Evolutionary conservation across 1,140 invertebrate species (phyloP), one percentile per base, ranked within the genome.

Genomic region (Glossosoma conforme): DNA sequence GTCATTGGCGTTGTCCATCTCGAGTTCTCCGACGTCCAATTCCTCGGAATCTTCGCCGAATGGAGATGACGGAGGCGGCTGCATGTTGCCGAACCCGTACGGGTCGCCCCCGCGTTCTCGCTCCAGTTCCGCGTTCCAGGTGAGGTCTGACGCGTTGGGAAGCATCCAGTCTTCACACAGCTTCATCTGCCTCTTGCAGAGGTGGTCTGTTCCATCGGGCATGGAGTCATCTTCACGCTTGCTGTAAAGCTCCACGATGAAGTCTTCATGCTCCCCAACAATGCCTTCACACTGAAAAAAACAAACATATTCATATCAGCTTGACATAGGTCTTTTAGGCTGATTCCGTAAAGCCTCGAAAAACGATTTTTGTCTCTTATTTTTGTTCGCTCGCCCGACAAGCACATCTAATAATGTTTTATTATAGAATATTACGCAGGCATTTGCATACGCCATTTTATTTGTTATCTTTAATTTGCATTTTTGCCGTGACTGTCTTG

Each of bases 131-230:
- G 52, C 24, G 0, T 65, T 69, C 71, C 71, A 74, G 1, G 67
- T 68, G 33, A 64, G 67, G 53, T 74, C 71, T 13, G 66, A 56
- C 2, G 62, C 65, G 4, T 41, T 65, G 10, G 68, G 65, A 54
- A 72, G 32, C 71, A 74, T 74, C 70, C 70, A 74, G 0, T 68
- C 65, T 46, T 72, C 66, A 40, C 71, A 74, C 50, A 69, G 67
- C 2, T 65, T 59, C 1, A 69, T 55, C 42, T 68, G 64, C 2
- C 68, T 62, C 61, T 66, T 66, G 40, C 71, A 74, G 14, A 74
- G 66, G 70, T 74, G 60, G 0, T 60, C 55, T 41, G 68, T 66
- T 5, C 69, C 69, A 28, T 74, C 65, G 0, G 72, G 72, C 66
- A 74, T 67, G 46, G 67, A 65, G 54, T 73, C 66, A 4, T 68